Percentiles rank a stretch among this genome's conserved stretches.
Evolutionary conservation across 2,888 invertebrate species (phyloP).

Genomic region (Drosophila parthenogenetica): DNA sequence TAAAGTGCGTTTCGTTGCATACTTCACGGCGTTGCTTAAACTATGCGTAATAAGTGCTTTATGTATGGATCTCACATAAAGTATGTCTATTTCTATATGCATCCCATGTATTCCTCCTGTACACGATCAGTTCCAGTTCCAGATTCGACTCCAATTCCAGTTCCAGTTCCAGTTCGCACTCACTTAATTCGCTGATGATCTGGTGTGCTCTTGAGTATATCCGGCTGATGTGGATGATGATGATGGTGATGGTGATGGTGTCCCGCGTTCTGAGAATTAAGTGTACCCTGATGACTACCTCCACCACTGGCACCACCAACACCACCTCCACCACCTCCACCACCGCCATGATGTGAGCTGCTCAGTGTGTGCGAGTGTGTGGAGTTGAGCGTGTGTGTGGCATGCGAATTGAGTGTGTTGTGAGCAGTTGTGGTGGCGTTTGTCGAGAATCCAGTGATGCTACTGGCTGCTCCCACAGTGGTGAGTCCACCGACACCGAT

Average conservation of each 20-base stretch:
- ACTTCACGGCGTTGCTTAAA: slow-evolving; percentile 24
- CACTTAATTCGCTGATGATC: slow-evolving; percentile 89
- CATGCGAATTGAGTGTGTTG: slow-evolving; percentile 87
- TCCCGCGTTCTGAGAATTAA: slow-evolving; percentile 78
- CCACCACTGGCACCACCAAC: slow-evolving; percentile 60
- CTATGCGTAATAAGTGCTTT: slow-evolving; percentile 26
- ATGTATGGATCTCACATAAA: slow-evolving; percentile 10
- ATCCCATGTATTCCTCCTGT: slow-evolving; percentile 5
- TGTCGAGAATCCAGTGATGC: slow-evolving; percentile 82
- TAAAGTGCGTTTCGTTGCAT: slow-evolving; percentile 20
- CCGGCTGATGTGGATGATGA: slow-evolving; percentile 87
- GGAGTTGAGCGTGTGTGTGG: slow-evolving; percentile 85
- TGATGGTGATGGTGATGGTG: slow-evolving; percentile 86
- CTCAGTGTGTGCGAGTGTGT: slow-evolving; percentile 85
- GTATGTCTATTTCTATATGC: slow-evolving; percentile 20
- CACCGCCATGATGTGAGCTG: slow-evolving; percentile 83
- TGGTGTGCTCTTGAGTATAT: slow-evolving; percentile 94
- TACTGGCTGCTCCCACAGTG: slow-evolving; percentile 52
- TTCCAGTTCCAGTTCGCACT: slow-evolving; percentile 13
- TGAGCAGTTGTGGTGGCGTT: slow-evolving; percentile 86
- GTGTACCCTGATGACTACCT: slow-evolving; percentile 84
- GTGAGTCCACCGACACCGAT: slow-evolving; percentile 54
- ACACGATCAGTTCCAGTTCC: slow-evolving; percentile 2
- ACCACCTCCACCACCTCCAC: slow-evolving; percentile 48
- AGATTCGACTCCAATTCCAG: too few species aligned